Percentiles rank a stretch among this genome's conserved stretches.
phyloP scores from a whole-genome alignment of 2,888 invertebrate genomes.

The Agriopis marginaria region DNA sequence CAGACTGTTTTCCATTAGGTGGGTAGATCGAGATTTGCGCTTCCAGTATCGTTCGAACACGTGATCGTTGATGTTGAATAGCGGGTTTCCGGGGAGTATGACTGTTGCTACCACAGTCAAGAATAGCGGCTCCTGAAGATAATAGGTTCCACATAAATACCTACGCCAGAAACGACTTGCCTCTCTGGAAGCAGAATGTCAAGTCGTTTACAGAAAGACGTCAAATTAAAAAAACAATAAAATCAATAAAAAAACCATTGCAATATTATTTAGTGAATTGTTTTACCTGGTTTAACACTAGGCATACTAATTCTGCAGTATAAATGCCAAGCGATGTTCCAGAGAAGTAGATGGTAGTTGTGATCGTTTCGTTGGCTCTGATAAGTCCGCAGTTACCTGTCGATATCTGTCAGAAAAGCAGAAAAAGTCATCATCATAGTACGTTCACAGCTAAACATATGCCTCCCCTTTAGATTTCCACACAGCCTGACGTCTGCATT shows the following conservation, averaged over 20 bases:
- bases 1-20: constrained; percentile 79
- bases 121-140: constrained; percentile 70
- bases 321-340: constrained; percentile 74
- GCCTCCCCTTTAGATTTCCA: too few relatives aligned
- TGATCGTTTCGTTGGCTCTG: constrained; percentile 73
- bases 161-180: too few relatives aligned
- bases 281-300: constrained; percentile 78
- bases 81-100: constrained; percentile 65
- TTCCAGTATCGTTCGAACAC: constrained; percentile 68
- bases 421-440: too few relatives aligned
- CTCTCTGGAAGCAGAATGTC: neutral
- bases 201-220: neutral
- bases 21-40: constrained; percentile 62
- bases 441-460: too few relatives aligned
- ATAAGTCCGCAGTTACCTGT: constrained; percentile 80
- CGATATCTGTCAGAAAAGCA: constrained; percentile 61
- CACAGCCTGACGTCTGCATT: too few relatives aligned
- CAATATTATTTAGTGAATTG: neutral
- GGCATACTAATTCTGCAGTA: constrained; percentile 74
- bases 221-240: too few relatives aligned
- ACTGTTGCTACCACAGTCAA: constrained; percentile 71
- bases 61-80: constrained; percentile 67
- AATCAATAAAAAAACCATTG: too few relatives aligned
- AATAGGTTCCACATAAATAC: neutral
- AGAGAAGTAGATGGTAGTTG: constrained; percentile 68